Evolutionary conservation across 2,797 vertebrate genomes (phyloP).

Genomic region (Anguilla megastoma): DNA sequence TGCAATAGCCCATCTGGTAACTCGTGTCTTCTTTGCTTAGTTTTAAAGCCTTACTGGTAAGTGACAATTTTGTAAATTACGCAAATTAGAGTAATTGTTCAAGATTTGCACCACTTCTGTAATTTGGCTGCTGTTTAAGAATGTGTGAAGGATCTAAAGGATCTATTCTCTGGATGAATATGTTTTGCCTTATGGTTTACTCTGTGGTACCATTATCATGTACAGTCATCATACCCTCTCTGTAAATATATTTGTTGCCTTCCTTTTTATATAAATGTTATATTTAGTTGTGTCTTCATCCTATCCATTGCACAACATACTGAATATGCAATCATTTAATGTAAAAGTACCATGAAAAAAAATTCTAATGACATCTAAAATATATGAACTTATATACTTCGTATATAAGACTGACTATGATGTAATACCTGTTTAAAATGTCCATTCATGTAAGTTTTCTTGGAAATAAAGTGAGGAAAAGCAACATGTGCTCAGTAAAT

Average conservation of each 20-base stretch:
- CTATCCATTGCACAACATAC: constrained; percentile 68
- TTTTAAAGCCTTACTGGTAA: constrained; percentile 61
- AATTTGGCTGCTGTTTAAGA: constrained; percentile 58
- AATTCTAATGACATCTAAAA: constrained; percentile 78
- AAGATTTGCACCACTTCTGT: constrained; percentile 51
- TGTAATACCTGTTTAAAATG: constrained; percentile 73
- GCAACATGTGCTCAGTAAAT: constrained; percentile 31
- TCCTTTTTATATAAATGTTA: constrained; percentile 67
- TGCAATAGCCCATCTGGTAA: not conserved
- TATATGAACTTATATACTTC: constrained; percentile 58
- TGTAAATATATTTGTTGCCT: constrained; percentile 64
- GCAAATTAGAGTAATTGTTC: constrained; percentile 41
- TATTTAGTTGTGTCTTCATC: constrained; percentile 50
- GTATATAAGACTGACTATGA: constrained; percentile 70
- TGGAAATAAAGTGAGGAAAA: constrained; percentile 85
- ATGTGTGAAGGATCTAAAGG: constrained; percentile 60
- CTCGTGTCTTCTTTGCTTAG: constrained; percentile 47
- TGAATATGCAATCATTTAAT: constrained; percentile 90
- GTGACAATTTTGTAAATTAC: constrained; percentile 52
- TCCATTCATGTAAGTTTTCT: constrained; percentile 68
- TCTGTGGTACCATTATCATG: constrained; percentile 42
- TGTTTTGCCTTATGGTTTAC: constrained; percentile 72
- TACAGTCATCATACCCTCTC: constrained; percentile 61
- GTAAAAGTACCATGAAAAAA: constrained; percentile 60
- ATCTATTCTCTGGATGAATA: constrained; percentile 60